Evolutionary conservation across 1,140 invertebrate genomes (phyloP).

Genomic region (Drosophila neocordata): DNA sequence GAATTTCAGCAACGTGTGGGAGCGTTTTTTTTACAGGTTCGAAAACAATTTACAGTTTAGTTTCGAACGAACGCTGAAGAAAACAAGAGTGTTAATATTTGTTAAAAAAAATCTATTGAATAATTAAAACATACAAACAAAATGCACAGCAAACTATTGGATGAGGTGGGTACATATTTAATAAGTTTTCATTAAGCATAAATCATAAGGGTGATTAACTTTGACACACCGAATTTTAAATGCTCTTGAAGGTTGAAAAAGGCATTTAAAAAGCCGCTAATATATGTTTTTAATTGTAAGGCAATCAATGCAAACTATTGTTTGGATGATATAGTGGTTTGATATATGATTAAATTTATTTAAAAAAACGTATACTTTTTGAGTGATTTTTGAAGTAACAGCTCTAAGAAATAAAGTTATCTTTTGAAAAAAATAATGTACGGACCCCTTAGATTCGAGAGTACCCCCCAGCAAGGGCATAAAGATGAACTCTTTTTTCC

Average conservation of each 20-base stretch:
- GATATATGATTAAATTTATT: no score
- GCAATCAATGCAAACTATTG: no score
- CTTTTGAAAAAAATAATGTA: no score
- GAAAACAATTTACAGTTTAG: constrained; percentile 6
- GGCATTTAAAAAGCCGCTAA: no score
- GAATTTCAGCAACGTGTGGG: not conserved
- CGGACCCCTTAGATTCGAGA: no score
- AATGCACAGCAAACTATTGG: constrained; percentile 80
- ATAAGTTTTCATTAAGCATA: not conserved
- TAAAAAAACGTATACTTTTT: no score
- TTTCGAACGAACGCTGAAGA: constrained; percentile 11
- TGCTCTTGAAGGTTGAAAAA: not conserved
- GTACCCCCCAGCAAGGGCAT: no score
- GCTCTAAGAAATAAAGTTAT: no score
- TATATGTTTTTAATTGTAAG: no score
- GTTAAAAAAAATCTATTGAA: constrained; percentile 25
- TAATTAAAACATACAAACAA: constrained; percentile 40
- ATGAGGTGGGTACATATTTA: constrained; percentile 63
- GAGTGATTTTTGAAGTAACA: no score
- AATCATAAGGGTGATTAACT: constrained; percentile 6
- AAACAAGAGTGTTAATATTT: constrained; percentile 26
- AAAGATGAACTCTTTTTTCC: no score
- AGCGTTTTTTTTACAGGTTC: constrained; percentile 7
- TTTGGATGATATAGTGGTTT: no score
- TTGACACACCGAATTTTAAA: constrained; percentile 7